Evolutionary conservation across 2,888 invertebrate genomes (phyloP).

Genomic region (Nematopogon swammerdamellus): DNA sequence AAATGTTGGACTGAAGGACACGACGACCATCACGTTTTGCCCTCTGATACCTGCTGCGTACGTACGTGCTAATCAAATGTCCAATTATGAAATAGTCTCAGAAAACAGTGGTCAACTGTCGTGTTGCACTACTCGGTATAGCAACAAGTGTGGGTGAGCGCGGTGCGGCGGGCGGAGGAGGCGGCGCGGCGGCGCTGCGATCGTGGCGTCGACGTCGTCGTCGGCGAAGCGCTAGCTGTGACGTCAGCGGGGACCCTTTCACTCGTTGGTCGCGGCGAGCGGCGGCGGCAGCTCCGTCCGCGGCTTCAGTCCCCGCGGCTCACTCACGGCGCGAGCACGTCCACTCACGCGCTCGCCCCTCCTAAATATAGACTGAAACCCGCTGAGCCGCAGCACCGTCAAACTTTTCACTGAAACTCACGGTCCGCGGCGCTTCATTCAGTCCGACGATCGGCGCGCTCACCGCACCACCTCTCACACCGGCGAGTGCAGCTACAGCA

Average conservation of each 20-base stretch:
- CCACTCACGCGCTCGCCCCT: constrained; percentile 32
- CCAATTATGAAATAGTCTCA: too few species aligned
- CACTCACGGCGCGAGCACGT: constrained; percentile 47
- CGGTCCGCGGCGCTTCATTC: neutral
- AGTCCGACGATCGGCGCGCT: neutral
- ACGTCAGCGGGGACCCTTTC: too few species aligned
- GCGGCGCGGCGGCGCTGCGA: too few species aligned
- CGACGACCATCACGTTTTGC: too few species aligned
- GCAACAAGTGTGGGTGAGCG: constrained; percentile 38
- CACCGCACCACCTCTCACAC: too few species aligned
- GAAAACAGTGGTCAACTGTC: too few species aligned
- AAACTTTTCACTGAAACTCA: neutral
- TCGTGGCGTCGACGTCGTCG: too few species aligned
- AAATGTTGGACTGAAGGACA: too few species aligned
- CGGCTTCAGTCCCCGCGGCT: constrained; percentile 48
- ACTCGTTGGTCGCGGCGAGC: too few species aligned
- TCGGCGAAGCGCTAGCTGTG: constrained; percentile 44
- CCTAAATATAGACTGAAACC: constrained; percentile 22
- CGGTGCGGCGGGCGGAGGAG: constrained; percentile 13
- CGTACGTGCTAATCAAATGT: too few species aligned
- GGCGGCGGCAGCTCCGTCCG: constrained; percentile 27
- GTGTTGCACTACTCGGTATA: constrained; percentile 18
- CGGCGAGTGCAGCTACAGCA: too few species aligned
- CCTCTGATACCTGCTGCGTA: too few species aligned
- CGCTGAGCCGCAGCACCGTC: neutral